These are phyloP conservation scores for Galaxias olidus DNA, from an alignment of 2,797 vertebrate genomes.

Conservation along the genomic window DNA sequence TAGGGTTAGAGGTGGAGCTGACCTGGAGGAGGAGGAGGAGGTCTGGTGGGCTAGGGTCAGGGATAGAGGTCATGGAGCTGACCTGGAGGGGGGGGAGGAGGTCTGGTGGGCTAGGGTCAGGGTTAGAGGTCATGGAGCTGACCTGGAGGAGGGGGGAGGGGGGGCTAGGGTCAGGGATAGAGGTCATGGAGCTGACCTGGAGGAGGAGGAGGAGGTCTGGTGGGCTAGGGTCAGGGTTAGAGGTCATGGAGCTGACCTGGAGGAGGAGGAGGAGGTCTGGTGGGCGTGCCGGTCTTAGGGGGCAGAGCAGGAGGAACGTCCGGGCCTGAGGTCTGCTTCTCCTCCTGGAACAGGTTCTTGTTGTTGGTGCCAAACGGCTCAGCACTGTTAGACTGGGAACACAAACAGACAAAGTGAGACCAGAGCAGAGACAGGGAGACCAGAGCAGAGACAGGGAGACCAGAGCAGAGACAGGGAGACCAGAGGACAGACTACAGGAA, in stretches of 20 bases:
- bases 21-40: conserved; percentile 96
- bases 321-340: conserved; percentile 70
- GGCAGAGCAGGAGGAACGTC: conserved; percentile 93
- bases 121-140: conserved; percentile 35
- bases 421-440: no score
- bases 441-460: no score
- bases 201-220: no score
- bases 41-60: no score
- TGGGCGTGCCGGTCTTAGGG: conserved; percentile 94
- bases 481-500: no score
- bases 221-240: not conserved
- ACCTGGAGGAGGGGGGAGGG: conserved; percentile 95
- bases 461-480: no score
- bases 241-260: conserved; percentile 78
- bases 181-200: no score
- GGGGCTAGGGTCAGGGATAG: no score
- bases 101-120: not conserved
- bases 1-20: conserved; percentile 36
- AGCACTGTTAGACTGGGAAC: conserved; percentile 79
- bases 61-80: no score
- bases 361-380: conserved; percentile 85
- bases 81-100: no score
- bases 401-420: conserved; percentile 7
- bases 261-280: conserved; percentile 92
- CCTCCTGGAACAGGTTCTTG: conserved; percentile 88